Evolutionary conservation across 2,113 vertebrate species (phyloP), one percentile per base, ranked within the genome.

Genomic region (Scopus umbretta): DNA sequence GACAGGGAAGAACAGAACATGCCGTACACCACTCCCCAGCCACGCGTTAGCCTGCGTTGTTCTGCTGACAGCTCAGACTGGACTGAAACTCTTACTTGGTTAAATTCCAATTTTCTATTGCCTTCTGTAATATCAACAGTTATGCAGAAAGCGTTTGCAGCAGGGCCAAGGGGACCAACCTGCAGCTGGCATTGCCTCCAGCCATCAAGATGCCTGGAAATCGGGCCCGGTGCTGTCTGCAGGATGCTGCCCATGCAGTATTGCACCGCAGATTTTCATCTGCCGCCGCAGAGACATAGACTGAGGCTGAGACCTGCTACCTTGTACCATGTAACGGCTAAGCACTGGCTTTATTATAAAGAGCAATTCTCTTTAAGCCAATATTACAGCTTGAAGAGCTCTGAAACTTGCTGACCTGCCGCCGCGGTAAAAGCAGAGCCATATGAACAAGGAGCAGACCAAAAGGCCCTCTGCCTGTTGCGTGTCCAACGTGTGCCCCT

Each of bases 401-500:
- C 50, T 22, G 34, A 32, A n/a, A 61, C 49, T 40, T 14, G 26
- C 23, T 42, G 72, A 42, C 26, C 40, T 83, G 53, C 19, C 29
- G 27, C 38, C 6, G 7, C 0, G 2, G 42, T 36, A 45, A 61
- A 65, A 67, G 71, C 62, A 53, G 53, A 62, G 50, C 25, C 36
- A 1, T 3, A 3, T 0, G 0, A 52, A 72, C 43, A 61, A 36
- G 0, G 5, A 78, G 27, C 27, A 26, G 45, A 38, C 32, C 10
- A 15, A 59, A n/a, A 80, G 16, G 14, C 23, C 50, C 40, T 65
- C 29, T 62, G 63, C 42, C 45, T 19, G 30, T 3, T 15, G 30
- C 4, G 5, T 15, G 34, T 40, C 76, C 58, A 66, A 43, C 2
- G 6, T 1, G 4, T 6, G 45, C 32, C 52, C 76, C 2, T 1